These are phyloP conservation scores for Lepidurus apus DNA, from an alignment of 1,140 invertebrate species.

Conservation along the genomic window DNA sequence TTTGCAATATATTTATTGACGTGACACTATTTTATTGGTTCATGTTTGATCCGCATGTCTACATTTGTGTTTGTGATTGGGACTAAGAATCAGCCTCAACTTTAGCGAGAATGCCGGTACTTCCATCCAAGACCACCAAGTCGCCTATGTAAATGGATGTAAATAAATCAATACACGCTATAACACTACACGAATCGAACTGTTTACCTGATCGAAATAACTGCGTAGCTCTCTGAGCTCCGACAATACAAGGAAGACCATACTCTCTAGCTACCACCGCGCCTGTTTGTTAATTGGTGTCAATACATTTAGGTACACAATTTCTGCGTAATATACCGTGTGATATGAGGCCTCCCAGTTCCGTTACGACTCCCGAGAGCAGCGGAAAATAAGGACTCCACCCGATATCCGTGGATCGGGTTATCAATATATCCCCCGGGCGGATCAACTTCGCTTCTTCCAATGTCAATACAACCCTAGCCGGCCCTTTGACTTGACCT, in stretches of 20 bases:
- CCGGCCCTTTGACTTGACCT: constrained; percentile 59
- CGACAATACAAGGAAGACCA: constrained; percentile 74
- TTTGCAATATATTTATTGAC: no score
- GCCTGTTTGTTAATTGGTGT: constrained; percentile 48
- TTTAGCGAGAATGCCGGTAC: constrained; percentile 39
- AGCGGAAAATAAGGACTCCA: constrained; percentile 84
- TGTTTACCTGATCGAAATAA: constrained; percentile 59
- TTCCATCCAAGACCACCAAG: constrained; percentile 39
- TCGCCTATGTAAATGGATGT: constrained; percentile 32
- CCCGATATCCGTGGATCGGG: constrained; percentile 71
- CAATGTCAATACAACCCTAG: constrained; percentile 58
- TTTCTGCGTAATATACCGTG: constrained; percentile 55
- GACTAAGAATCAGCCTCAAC: constrained; percentile 34
- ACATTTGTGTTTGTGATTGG: not conserved
- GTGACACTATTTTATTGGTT: not conserved
- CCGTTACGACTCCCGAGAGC: constrained; percentile 70
- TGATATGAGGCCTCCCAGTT: constrained; percentile 76
- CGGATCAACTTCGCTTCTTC: constrained; percentile 42
- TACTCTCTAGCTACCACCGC: constrained; percentile 84
- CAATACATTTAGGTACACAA: constrained; percentile 19
- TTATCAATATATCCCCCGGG: constrained; percentile 70
- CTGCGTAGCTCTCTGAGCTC: constrained; percentile 60
- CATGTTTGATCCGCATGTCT: not conserved
- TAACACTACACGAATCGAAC: not conserved
- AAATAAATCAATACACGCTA: not conserved